Base-by-base conservation (phyloP, 2,888 invertebrate species). In the Eustalomyia histrio region DNA sequence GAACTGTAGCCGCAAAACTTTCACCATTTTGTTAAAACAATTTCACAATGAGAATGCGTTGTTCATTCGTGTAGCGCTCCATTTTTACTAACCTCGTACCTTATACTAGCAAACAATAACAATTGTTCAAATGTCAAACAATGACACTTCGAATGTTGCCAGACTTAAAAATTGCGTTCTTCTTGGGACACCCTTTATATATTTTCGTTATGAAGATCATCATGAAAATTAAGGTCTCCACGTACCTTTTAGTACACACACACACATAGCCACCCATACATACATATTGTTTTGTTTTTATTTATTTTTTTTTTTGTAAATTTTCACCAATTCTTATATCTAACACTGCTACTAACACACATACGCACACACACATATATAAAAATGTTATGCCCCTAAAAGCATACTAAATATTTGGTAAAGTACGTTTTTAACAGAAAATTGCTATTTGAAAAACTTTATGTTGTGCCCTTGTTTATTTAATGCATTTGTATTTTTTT, bases 201-300 rank as follows among this genome's bases (percentile, higher is more conserved):
- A n/a, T n/a, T 64, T 21, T 65, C 55, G 12, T 53, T 60, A 72
- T 71, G 24, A 53, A 65, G 69, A 76, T 80, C 76, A 74, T 74
- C 65, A 67, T 14, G 43, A 78, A 75, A 81, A 78, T 75, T 78
- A 67, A 81, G 71, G 71, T 67, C 69, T 67, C 74, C 63, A 80
- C 65, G 74, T 76, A 53, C 57, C 72, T 68, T 39, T 12, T 24
- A 57, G 57, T 72, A 58, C 18, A 24, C 7, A 29, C 4, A 4
- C 67, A 58, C 18, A 24, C 7, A 29, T 21, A 4, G 21, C 4
- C 21, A 3, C 21, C 29, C 16, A 6, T 12, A 35, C 50, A 53
- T n/a, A 39, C 17, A 29, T 9, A 33, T 29, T 33, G n/a, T 47
- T 14, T 47, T 47, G 43, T 47, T 14, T 1, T 43, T 43, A 4